phyloP scores from a whole-genome alignment of 2,888 invertebrate species.

The Phorcus lineatus region DNA sequence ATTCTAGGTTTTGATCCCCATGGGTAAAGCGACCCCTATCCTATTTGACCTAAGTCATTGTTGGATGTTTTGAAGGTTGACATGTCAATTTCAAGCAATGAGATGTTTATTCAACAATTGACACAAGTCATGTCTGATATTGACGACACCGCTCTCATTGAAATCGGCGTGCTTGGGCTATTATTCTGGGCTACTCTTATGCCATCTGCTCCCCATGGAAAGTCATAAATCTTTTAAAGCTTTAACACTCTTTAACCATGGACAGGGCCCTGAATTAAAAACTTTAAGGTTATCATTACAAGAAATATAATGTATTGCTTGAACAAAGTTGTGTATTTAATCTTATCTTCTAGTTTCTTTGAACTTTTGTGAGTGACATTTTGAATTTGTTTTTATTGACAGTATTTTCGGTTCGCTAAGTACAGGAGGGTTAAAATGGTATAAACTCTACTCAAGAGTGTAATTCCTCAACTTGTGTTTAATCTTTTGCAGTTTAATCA shows the following conservation, averaged over 20 bases:
- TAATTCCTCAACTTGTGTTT: no score
- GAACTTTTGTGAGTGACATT: background rate
- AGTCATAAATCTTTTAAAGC: background rate
- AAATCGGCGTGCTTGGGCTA: background rate
- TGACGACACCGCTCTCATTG: background rate
- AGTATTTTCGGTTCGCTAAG: background rate
- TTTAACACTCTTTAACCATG: background rate
- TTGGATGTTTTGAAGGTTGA: background rate
- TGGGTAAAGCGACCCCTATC: background rate
- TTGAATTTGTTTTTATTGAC: background rate
- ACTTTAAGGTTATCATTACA: background rate
- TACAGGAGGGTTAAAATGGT: background rate
- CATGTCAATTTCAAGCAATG: background rate
- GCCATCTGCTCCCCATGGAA: background rate
- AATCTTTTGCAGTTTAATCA: no score
- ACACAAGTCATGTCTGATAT: background rate
- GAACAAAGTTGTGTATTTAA: background rate
- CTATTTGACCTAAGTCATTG: background rate
- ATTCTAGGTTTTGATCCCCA: background rate
- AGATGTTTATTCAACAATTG: constrained; percentile 18
- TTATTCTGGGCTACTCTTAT: background rate
- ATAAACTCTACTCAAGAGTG: no score
- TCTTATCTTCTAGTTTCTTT: no score
- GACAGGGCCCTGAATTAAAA: background rate
- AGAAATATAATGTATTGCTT: background rate